Evolutionary conservation across 2,113 vertebrate genomes (phyloP).

Genomic region (Rhinolophus sinicus): DNA sequence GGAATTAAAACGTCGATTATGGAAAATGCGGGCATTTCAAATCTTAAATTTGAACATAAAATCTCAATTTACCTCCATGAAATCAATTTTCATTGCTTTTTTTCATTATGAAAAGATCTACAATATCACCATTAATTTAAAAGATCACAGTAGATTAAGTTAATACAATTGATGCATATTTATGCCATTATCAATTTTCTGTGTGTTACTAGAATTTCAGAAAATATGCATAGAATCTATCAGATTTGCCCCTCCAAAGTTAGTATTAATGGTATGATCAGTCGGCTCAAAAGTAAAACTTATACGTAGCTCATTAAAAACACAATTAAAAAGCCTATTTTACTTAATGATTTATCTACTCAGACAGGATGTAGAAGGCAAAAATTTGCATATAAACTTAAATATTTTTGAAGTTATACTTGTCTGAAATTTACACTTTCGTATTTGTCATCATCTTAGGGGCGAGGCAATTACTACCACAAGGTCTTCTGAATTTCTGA

Average conservation of each 20-base stretch:
- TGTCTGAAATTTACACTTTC: background rate
- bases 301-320: background rate
- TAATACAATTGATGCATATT: background rate
- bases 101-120: background rate
- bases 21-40: background rate
- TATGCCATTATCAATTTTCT: background rate
- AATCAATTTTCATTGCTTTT: background rate
- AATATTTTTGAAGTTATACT: background rate
- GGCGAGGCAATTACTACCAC: background rate
- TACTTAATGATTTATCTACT: background rate
- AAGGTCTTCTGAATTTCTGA: background rate
- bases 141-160: background rate
- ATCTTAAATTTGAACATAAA: background rate
- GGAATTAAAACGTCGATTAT: background rate
- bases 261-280: background rate
- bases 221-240: background rate
- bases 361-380: background rate
- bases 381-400: background rate
- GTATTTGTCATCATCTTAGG: background rate
- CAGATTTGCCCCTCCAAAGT: background rate
- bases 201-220: background rate
- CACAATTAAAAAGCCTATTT: background rate
- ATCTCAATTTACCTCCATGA: background rate
- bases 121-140: background rate
- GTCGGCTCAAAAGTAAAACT: background rate